phyloP scores from a whole-genome alignment of 2,113 vertebrate genomes.

The Callospermophilus lateralis region DNA sequence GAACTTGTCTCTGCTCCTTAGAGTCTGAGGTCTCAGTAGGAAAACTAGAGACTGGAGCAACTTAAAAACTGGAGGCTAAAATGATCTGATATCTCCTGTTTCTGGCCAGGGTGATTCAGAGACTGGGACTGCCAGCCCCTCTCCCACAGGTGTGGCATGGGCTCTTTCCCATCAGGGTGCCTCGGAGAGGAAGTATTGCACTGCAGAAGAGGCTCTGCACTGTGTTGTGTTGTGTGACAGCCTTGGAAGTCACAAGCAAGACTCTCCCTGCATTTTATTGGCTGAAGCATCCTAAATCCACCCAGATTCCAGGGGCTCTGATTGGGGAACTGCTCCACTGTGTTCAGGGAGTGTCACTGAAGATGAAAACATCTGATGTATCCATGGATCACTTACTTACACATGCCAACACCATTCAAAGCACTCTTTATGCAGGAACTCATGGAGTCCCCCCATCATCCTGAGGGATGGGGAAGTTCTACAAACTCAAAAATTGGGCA shows the following conservation, averaged over 20 bases:
- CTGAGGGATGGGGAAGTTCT: neutral
- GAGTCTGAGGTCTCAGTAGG: too few relatives aligned
- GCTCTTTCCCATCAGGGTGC: neutral
- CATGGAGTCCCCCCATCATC: neutral
- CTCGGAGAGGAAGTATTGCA: too few relatives aligned
- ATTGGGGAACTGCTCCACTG: neutral
- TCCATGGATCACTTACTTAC: neutral
- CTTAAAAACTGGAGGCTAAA: too few relatives aligned
- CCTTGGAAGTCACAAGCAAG: neutral
- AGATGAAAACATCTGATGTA: neutral
- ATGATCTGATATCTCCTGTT: neutral
- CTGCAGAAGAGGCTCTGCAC: neutral
- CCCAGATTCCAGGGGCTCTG: neutral
- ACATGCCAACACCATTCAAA: neutral
- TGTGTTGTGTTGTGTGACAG: neutral
- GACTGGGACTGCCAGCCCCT: too few relatives aligned
- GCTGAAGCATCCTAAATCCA: neutral
- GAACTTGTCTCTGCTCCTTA: too few relatives aligned
- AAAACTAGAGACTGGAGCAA: too few relatives aligned
- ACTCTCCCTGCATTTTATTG: neutral
- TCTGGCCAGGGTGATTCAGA: neutral
- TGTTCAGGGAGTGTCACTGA: neutral
- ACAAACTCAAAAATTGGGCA: neutral
- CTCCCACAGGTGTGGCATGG: neutral
- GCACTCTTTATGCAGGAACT: neutral